Evolutionary conservation across 2,113 vertebrate genomes (phyloP), one percentile per base, ranked within the genome.

Genomic region (Neodontobutis hainanensis): DNA sequence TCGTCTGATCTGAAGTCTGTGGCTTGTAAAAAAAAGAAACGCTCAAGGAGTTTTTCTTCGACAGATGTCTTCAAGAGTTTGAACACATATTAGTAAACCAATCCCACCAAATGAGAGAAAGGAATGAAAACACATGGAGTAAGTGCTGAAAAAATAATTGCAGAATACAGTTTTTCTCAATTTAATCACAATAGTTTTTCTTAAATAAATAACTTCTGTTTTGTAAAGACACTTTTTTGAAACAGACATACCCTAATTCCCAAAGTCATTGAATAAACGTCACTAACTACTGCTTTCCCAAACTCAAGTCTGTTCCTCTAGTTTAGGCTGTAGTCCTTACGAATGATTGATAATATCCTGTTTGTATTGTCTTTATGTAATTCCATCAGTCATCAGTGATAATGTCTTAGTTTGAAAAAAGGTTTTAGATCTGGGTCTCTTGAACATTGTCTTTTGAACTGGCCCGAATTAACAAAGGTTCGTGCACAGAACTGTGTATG

Each of bases 401-500:
- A 63, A 67, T 74, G 80, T 87, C 67, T 78, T 63, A 77, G 80
- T 87, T 84, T 81, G 77, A 77, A 88, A 87, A 85, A 66, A 65
- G 49, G 66, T 60, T 60, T 98, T 86, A 99, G 89, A 99, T 99
- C 76, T 99, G 97, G 92, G 97, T 99, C 94, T 99, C 97, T 95
- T 99, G 97, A 87, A 99, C 97, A 94, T 99, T 99, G 96, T 99
- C 97, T 95, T 99, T 99, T 27, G 97, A 99, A 93, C 95, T 97
- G 91, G 97, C 97, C 92, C 97, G 94, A 90, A 99, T 99, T 95
- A 99, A 94, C 94, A 99, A 98, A 94, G 97, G 97, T 97, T 99
- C 97, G 92, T 99, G 97, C 93, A 95, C 97, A 77, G 97, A 99
- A 95, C 95, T 98, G 93, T 99, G 97, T 96, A 99, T 96, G 92